Percentiles rank a stretch among this genome's conserved stretches.
Evolutionary conservation across 2,113 vertebrate species (phyloP).

Genomic region (Crotalus horridus): DNA sequence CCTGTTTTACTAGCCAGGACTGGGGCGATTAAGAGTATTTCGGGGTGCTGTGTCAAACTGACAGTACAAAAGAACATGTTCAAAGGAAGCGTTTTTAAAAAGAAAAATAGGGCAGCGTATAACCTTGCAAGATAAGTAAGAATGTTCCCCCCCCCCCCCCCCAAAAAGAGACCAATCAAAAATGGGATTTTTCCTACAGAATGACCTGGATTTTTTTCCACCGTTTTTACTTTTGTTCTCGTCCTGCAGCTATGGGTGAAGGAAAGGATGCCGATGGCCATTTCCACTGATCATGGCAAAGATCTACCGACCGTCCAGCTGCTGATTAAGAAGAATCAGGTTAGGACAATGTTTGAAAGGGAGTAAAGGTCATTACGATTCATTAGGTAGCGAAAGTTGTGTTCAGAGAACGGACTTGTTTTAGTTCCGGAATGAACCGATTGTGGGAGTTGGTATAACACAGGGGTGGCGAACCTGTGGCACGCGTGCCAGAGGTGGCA

Average conservation of each 20-base stretch:
- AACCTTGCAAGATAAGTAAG: background rate
- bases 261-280: slow-evolving; percentile 85
- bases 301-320: slow-evolving; percentile 90
- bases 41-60: background rate
- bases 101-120: background rate
- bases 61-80: background rate
- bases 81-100: background rate
- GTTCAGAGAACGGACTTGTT: too few species aligned
- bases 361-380: background rate
- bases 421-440: too few species aligned
- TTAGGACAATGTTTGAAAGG: slow-evolving; percentile 22
- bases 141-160: background rate
- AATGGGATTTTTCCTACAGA: background rate
- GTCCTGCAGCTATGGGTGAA: slow-evolving; percentile 84
- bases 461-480: too few species aligned
- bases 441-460: too few species aligned
- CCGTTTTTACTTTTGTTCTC: background rate
- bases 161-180: background rate
- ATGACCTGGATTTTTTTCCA: background rate
- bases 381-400: background rate
- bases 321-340: slow-evolving; percentile 93
- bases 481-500: too few species aligned
- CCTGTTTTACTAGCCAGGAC: background rate
- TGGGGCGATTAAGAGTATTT: background rate
- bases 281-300: slow-evolving; percentile 89